Base-by-base conservation (phyloP, 2,797 vertebrate species). In the Mormyrops boulengeri region DNA sequence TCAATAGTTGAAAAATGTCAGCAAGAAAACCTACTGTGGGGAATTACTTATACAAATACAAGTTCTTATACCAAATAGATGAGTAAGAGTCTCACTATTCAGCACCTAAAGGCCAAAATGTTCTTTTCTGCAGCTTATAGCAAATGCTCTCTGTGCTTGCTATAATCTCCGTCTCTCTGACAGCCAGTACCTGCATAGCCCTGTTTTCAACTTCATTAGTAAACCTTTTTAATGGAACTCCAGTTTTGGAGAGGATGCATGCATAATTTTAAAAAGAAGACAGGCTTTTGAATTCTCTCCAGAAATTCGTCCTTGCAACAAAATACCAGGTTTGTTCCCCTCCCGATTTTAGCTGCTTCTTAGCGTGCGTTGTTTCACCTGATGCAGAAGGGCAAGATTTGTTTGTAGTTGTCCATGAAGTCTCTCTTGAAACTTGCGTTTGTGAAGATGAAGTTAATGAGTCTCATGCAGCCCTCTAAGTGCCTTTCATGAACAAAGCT, bases 391-490 rank as follows among this genome's bases (percentile, higher is more conserved):
- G n/a, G 38, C 57, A 66, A 22, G 12, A 53, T 26, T 52, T 87
- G 34, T 55, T 50, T 53, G 86, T 53, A 38, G 52, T n/a, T 22
- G 1, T 38, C 19, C 12, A 30, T 85, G 41, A 62, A 19, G 11
- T 62, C 11, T 5, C 69, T 41, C 38, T 22, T n/a, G 22, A 62
- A 89, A 57, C 30, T 53, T 86, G 55, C 19, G 44, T 4, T 7
- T 17, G 57, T 50, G 38, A 66, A 89, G 55, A 3, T n/a, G 55
- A 89, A 87, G 34, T 44, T 41, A 77, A 89, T 87, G 26, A 47
- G 12, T 52, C 2, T 7, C 50, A 38, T 22, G 38, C 9, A 53
- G 89, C 66, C 62, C 66, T 73, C 89, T 53, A 14, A 30, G 44
- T 55, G 30, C 38, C 52, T n/a, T 38, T 30, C 34, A 26, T 2